A percentile compares a stretch with the other conserved stretches of the same genome.
phyloP scores from a whole-genome alignment of 2,113 vertebrate species.

The Podarcis muralis region DNA sequence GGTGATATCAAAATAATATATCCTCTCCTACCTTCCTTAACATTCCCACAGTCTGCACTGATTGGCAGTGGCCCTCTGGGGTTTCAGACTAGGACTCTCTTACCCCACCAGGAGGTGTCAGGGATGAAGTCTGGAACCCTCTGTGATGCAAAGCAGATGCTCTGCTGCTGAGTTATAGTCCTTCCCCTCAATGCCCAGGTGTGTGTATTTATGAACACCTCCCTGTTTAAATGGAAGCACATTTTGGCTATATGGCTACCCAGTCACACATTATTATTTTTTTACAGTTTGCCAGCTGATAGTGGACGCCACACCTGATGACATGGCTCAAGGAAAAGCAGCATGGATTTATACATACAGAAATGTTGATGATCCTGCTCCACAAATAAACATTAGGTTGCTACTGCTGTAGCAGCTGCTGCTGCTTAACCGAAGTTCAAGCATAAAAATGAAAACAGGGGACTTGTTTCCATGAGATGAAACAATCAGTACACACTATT shows the following conservation, averaged over 20 bases:
- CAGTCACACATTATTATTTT: constrained; percentile 24
- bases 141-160: no score
- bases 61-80: no score
- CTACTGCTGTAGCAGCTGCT: background rate
- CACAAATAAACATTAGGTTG: background rate
- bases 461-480: background rate
- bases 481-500: background rate
- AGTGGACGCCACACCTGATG: constrained; percentile 64
- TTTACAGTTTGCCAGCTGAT: constrained; percentile 64
- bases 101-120: no score
- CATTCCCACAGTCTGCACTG: no score
- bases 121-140: no score
- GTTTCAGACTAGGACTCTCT: no score
- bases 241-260: constrained; percentile 55
- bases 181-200: no score
- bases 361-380: background rate
- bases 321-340: constrained; percentile 9
- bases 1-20: no score
- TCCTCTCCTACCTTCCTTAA: no score
- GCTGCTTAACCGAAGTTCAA: background rate
- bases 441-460: background rate
- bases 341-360: background rate
- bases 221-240: constrained; percentile 40
- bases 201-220: background rate
- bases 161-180: no score